Evolutionary conservation across 2,888 invertebrate genomes (phyloP).

Genomic region (Minunthozetes semirufus): DNA sequence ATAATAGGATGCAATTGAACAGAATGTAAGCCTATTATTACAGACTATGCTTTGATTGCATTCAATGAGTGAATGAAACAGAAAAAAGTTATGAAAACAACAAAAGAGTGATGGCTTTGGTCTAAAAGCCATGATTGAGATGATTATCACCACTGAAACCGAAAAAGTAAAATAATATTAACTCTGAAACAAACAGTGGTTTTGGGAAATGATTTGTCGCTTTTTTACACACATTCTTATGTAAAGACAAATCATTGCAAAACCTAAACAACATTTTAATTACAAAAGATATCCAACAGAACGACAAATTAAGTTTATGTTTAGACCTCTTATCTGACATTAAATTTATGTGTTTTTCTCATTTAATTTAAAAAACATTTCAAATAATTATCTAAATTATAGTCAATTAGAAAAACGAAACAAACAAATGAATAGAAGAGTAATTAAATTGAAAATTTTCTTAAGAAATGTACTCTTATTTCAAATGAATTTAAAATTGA

Average conservation of each 20-base stretch:
- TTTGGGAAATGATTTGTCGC: conserved; percentile 3
- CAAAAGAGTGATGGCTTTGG: not conserved
- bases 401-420: no score
- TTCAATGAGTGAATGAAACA: not conserved
- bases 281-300: no score
- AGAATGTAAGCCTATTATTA: conserved; percentile 26
- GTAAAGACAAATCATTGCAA: no score
- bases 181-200: not conserved
- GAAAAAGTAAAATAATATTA: not conserved
- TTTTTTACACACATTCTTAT: not conserved
- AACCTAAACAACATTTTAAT: no score
- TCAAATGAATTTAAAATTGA: no score
- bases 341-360: not conserved
- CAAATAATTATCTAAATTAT: no score
- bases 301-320: not conserved
- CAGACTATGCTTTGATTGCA: conserved; percentile 10
- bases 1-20: conserved; percentile 15
- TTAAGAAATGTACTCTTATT: no score
- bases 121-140: not conserved
- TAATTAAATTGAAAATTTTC: no score
- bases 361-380: no score
- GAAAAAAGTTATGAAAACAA: not conserved
- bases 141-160: conserved; percentile 3
- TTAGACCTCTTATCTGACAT: not conserved
- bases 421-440: no score